Evolutionary conservation across 2,888 invertebrate genomes (phyloP).

Genomic region (Geotrupes spiniger): DNA sequence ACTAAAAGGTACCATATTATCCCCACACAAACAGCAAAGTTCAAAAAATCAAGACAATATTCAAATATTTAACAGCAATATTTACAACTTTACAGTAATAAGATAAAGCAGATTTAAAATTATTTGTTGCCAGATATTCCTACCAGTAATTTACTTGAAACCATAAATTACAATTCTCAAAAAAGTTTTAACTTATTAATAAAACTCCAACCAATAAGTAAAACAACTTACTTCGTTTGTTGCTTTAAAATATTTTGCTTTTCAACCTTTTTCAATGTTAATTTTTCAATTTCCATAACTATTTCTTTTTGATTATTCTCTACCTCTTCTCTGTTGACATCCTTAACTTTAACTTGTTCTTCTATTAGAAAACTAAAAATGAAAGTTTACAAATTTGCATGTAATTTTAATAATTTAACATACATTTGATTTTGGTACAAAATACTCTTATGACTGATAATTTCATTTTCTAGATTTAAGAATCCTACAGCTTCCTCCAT

Average conservation of each 20-base stretch:
- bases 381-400: constrained; percentile 4
- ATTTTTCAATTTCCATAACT: constrained; percentile 55
- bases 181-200: too few species aligned
- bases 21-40: too few species aligned
- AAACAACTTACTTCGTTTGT: constrained; percentile 33
- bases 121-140: too few species aligned
- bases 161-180: too few species aligned
- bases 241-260: constrained; percentile 37
- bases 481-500: constrained; percentile 76
- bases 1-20: too few species aligned
- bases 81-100: too few species aligned
- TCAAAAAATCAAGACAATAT: too few species aligned
- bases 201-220: too few species aligned
- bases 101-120: too few species aligned
- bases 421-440: constrained; percentile 69
- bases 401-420: constrained; percentile 34
- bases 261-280: constrained; percentile 54
- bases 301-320: constrained; percentile 61
- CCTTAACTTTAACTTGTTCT: constrained; percentile 55
- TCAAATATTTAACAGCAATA: too few species aligned
- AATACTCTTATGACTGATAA: constrained; percentile 66
- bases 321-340: constrained; percentile 57
- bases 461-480: constrained; percentile 75
- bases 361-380: constrained; percentile 55
- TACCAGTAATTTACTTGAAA: too few species aligned